Conservation (phyloP, 2,888 invertebrate genomes). For the Flexamia atlantica region DNA sequence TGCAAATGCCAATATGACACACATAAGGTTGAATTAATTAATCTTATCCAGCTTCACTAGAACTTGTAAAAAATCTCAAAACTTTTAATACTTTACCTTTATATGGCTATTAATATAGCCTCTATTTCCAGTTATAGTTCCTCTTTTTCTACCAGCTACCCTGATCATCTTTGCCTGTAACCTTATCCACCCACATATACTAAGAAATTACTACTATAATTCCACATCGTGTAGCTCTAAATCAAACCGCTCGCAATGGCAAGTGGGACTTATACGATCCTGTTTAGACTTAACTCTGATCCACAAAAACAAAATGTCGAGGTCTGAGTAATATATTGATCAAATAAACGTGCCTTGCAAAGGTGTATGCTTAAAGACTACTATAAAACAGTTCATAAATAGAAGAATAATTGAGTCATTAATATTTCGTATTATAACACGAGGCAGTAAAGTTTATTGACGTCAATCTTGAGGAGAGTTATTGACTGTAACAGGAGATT, state of each 20-base stretch:
- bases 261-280: neutral
- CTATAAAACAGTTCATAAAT: neutral
- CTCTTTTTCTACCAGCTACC: too few relatives aligned
- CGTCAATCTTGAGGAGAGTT: neutral
- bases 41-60: too few relatives aligned
- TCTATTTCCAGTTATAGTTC: too few relatives aligned
- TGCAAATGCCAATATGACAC: too few relatives aligned
- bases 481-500: neutral
- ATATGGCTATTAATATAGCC: too few relatives aligned
- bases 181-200: too few relatives aligned
- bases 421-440: neutral
- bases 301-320: conserved; percentile 5
- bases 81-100: too few relatives aligned
- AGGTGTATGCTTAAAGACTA: neutral
- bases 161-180: too few relatives aligned
- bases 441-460: neutral
- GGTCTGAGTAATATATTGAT: too few relatives aligned
- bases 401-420: neutral
- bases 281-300: neutral
- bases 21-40: too few relatives aligned
- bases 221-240: neutral
- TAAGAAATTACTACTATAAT: neutral
- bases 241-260: neutral
- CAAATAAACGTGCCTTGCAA: neutral
- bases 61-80: too few relatives aligned